These are phyloP conservation scores for Enteromius treurensis DNA, from an alignment of 2,797 vertebrate genomes.

Conservation along the genomic window DNA sequence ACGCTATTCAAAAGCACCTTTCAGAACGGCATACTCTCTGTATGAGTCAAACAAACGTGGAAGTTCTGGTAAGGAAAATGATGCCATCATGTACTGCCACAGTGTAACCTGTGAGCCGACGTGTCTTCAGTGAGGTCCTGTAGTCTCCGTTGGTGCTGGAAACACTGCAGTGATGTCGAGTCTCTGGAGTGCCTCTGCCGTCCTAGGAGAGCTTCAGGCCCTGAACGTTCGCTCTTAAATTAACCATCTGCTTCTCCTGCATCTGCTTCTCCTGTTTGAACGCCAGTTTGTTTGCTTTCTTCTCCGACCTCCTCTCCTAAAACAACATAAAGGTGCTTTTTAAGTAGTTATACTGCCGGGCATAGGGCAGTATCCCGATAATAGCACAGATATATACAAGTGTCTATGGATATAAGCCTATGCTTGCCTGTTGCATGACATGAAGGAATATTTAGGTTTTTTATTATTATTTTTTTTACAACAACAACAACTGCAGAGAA, in stretches of 20 bases:
- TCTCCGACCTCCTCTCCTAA: slow-evolving; percentile 90
- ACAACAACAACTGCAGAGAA: too few relatives aligned
- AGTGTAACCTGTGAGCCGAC: background rate
- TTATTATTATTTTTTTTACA: too few relatives aligned
- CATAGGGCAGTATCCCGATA: too few relatives aligned
- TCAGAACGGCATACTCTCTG: background rate
- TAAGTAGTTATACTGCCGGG: background rate
- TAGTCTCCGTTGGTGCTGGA: background rate
- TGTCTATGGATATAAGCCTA: too few relatives aligned
- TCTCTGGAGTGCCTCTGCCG: background rate
- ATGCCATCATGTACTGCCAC: background rate
- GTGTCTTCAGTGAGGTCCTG: background rate
- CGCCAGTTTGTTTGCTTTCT: slow-evolving; percentile 89
- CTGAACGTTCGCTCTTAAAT: slow-evolving; percentile 85
- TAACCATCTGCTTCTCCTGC: slow-evolving; percentile 91
- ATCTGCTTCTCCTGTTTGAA: slow-evolving; percentile 90
- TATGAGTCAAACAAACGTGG: background rate
- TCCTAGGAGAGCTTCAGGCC: slow-evolving; percentile 85
- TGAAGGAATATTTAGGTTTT: too few relatives aligned
- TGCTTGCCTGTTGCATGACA: too few relatives aligned
- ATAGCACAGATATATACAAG: too few relatives aligned
- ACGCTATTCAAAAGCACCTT: background rate
- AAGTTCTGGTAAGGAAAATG: background rate
- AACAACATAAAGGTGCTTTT: background rate
- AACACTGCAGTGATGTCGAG: background rate